Conservation (phyloP, 2,797 vertebrate genomes). For the Acrocephalus scirpaceus region DNA sequence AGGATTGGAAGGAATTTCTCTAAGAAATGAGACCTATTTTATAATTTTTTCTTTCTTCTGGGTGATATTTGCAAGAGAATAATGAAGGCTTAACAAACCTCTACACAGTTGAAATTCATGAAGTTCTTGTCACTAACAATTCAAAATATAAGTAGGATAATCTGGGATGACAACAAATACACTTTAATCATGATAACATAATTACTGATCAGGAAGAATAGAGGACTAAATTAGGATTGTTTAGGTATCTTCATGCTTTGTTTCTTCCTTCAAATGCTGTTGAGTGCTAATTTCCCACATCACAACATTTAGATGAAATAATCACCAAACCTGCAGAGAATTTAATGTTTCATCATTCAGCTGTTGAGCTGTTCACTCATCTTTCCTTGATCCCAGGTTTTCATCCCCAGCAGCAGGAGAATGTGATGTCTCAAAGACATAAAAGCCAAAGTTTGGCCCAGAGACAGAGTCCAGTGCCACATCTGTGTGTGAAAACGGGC, state of each 20-base stretch:
- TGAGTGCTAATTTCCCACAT: neutral
- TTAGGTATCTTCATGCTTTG: neutral
- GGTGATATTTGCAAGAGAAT: neutral
- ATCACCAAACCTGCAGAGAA: neutral
- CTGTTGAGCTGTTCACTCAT: neutral
- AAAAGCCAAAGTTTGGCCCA: neutral
- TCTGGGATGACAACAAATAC: conserved; percentile 9
- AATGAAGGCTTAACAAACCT: neutral
- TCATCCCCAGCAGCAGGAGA: neutral
- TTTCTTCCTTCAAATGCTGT: neutral
- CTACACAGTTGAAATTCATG: neutral
- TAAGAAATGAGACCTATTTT: neutral
- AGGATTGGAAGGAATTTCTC: neutral
- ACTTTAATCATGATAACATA: neutral
- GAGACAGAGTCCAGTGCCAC: neutral
- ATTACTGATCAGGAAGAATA: neutral
- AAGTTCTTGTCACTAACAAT: neutral
- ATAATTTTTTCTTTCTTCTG: neutral
- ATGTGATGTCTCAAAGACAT: neutral
- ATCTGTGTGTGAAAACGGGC: accelerated
- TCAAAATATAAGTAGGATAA: neutral
- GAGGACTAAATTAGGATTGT: neutral
- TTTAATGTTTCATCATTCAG: neutral
- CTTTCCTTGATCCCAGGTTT: neutral
- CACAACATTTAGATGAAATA: neutral